Evolutionary conservation across 2,888 invertebrate genomes (phyloP).

Genomic region (Campoplex capitator): DNA sequence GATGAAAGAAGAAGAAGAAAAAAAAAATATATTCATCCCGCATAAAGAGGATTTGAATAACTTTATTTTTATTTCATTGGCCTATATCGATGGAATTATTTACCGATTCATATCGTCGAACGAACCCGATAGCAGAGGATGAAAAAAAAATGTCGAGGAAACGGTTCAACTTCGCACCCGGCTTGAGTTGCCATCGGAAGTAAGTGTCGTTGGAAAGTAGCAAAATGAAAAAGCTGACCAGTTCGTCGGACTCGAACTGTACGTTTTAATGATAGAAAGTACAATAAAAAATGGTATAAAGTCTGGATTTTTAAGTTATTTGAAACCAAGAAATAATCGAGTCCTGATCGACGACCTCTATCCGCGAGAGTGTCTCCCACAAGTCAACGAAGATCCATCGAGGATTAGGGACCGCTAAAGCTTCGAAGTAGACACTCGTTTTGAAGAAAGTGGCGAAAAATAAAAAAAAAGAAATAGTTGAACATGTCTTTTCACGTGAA

Average conservation of each 20-base stretch:
- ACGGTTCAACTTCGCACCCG: not conserved
- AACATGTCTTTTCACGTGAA: constrained; percentile 8
- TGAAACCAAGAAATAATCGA: not conserved
- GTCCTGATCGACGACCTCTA: not conserved
- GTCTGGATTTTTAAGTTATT: not conserved
- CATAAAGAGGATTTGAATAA: constrained; percentile 1
- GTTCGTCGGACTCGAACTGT: not conserved
- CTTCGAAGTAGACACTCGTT: constrained; percentile 33
- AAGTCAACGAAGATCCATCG: not conserved
- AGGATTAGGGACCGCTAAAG: not conserved
- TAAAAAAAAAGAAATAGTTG: not conserved
- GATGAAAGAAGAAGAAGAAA: not conserved
- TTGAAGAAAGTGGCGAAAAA: not conserved
- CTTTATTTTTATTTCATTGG: constrained; percentile 14
- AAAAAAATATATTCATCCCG: constrained; percentile 38
- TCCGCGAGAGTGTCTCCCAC: not conserved
- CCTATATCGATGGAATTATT: not conserved
- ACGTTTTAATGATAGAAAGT: too few species aligned
- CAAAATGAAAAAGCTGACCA: not conserved
- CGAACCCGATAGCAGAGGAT: not conserved
- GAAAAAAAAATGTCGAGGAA: not conserved
- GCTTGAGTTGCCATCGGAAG: not conserved
- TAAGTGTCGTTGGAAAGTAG: not conserved
- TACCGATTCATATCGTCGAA: not conserved
- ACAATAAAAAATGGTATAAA: not conserved